Conservation (phyloP, 2,888 invertebrate genomes). For the Apotomis capreana region DNA sequence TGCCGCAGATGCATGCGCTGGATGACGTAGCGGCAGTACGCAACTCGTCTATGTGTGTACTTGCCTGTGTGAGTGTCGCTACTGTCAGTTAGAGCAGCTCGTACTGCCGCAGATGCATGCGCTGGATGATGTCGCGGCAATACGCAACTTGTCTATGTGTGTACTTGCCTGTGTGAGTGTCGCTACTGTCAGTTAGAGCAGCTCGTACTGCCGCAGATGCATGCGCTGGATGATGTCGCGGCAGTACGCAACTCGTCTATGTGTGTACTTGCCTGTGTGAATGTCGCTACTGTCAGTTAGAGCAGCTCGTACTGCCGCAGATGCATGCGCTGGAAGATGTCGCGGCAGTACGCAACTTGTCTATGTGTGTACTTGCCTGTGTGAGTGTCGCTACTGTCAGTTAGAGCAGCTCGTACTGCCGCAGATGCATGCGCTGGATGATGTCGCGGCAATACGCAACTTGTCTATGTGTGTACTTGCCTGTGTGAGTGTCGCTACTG, state of each 20-base stretch:
- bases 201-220: constrained; percentile 99
- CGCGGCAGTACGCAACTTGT: constrained; percentile 90
- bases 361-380: constrained; percentile 52
- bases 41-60: too few relatives aligned
- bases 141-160: too few relatives aligned
- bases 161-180: not conserved
- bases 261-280: not conserved
- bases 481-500: constrained; percentile 11
- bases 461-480: not conserved
- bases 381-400: constrained; percentile 44
- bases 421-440: constrained; percentile 99
- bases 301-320: constrained; percentile 99
- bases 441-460: constrained; percentile 90
- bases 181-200: constrained; percentile 88
- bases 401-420: constrained; percentile 99
- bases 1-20: constrained; percentile 99
- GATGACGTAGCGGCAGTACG: constrained; percentile 99
- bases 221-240: constrained; percentile 99
- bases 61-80: not conserved
- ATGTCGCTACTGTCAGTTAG: constrained; percentile 81
- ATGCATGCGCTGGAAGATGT: constrained; percentile 99
- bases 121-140: constrained; percentile 97
- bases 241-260: constrained; percentile 85
- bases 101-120: constrained; percentile 99
- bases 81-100: constrained; percentile 94